Base-by-base conservation (phyloP, 2,113 vertebrate species). In the Heterocephalus glaber region DNA sequence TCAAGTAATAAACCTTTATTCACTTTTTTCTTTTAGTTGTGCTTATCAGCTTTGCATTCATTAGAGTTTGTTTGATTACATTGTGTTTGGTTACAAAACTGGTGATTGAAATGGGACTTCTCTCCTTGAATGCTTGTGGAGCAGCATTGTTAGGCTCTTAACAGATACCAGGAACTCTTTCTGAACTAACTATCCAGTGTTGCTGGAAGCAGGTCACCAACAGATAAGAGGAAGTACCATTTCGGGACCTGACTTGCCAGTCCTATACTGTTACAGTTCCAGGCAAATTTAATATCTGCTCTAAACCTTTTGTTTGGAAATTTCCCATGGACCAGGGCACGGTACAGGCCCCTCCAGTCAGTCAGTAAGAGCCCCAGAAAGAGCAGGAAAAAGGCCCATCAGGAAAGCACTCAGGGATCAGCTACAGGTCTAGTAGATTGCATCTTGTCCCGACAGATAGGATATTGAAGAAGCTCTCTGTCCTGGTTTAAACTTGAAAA, bases 131-230 rank as follows among this genome's bases (percentile, higher is more conserved):
- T 26, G 4, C 22, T 66, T 26, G 2, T n/a, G 30, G 33, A 1
- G 1, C 22, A 80, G 28, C 44, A 1, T 19, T 3, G 1, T 19
- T 49, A 24, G 19, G 2, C 2, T 52, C 26, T 24, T 19, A 7
- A 17, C 2, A n/a, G 60, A 6, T 5, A 58, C 8, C 5, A 8
- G 44, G 11, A 54, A 7, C 11, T 19, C 38, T 38, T 12, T 38
- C 5, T 17, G 5, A 14, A 11, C n/a, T 12, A 30, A 41, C 4
- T n/a, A 26, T 3, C 2, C 28, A 56, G 5, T 65, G 12, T 44
- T 70, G 6, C 24, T 38, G 8, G 41, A 28, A 80, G 7, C 4
- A 49, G 35, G 3, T 72, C 33, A 33, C 26, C 8, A 68, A 8
- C 28, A 19, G 4, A 44, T 20, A 26, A 28, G 28, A 68, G n/a